phyloP scores from a whole-genome alignment of 1,140 invertebrate genomes.

The Ctenoplectra terminalis region DNA sequence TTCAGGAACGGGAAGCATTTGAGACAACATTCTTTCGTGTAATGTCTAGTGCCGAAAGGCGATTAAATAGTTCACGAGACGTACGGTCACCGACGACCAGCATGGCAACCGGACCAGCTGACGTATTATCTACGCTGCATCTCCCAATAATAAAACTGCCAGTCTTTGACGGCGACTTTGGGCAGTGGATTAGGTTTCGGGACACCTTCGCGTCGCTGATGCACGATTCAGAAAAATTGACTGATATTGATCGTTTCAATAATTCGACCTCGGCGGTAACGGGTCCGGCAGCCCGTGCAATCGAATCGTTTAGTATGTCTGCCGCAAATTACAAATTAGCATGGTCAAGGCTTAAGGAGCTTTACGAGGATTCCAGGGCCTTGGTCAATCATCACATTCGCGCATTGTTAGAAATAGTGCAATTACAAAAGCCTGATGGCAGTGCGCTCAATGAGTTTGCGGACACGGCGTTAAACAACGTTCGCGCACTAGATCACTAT shows the following conservation, averaged over 20 bases:
- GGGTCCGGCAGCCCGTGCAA: constrained; percentile 10
- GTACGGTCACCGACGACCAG: too few species aligned
- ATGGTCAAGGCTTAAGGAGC: constrained; percentile 58
- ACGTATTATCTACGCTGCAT: too few species aligned
- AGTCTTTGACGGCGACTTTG: neutral
- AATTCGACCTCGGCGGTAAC: constrained; percentile 47
- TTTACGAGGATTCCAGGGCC: constrained; percentile 68
- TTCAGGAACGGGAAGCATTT: too few species aligned
- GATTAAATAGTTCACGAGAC: too few species aligned
- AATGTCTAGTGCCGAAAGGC: too few species aligned
- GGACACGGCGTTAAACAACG: constrained; percentile 61
- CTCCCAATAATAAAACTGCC: neutral
- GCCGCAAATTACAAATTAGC: too few species aligned
- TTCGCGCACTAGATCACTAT: constrained; percentile 58
- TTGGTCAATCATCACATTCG: constrained; percentile 68
- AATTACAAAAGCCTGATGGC: constrained; percentile 59
- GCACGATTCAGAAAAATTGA: constrained; percentile 9
- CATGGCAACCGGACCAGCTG: too few species aligned
- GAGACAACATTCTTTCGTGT: too few species aligned
- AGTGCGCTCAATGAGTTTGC: constrained; percentile 56
- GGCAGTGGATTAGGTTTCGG: constrained; percentile 47
- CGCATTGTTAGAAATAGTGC: constrained; percentile 57
- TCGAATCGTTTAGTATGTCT: constrained; percentile 49
- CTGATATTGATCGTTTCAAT: constrained; percentile 56
- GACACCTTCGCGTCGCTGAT: constrained; percentile 51